These are phyloP conservation scores for Amazona vittata DNA, from an alignment of 2,113 vertebrate genomes.

Conservation along the genomic window DNA sequence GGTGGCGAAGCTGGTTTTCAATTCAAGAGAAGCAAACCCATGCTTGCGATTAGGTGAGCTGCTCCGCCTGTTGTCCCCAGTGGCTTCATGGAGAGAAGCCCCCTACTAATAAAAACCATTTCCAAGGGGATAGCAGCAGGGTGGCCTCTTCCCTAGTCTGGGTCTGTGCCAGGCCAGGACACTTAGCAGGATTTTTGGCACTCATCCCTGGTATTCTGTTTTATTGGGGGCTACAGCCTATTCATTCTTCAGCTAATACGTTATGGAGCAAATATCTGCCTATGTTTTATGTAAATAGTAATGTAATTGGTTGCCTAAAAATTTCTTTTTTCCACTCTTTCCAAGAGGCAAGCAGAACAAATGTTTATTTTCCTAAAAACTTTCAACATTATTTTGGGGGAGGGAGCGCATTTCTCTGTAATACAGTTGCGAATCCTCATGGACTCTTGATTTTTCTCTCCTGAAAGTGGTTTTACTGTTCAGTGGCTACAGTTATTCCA, in stretches of 20 bases:
- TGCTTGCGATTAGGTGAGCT: neutral
- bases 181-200: neutral
- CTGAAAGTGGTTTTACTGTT: neutral
- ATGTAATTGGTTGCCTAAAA: neutral
- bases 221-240: rapidly evolving
- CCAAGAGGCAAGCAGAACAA: neutral
- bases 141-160: rapidly evolving
- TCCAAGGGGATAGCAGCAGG: neutral
- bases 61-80: neutral
- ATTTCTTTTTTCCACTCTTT: neutral
- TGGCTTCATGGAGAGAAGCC: neutral
- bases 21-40: neutral
- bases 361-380: neutral
- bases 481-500: neutral
- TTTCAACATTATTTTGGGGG: neutral
- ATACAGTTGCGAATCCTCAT: neutral
- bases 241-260: neutral
- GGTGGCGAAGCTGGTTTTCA: neutral
- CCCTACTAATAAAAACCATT: neutral
- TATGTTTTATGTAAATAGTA: neutral
- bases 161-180: neutral
- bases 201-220: neutral
- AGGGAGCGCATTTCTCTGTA: neutral
- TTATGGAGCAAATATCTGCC: neutral
- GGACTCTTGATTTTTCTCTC: neutral